A percentile compares a stretch with the other conserved stretches of the same genome.
phyloP scores from a whole-genome alignment of 2,888 invertebrate species.

The Phortica okadai region DNA sequence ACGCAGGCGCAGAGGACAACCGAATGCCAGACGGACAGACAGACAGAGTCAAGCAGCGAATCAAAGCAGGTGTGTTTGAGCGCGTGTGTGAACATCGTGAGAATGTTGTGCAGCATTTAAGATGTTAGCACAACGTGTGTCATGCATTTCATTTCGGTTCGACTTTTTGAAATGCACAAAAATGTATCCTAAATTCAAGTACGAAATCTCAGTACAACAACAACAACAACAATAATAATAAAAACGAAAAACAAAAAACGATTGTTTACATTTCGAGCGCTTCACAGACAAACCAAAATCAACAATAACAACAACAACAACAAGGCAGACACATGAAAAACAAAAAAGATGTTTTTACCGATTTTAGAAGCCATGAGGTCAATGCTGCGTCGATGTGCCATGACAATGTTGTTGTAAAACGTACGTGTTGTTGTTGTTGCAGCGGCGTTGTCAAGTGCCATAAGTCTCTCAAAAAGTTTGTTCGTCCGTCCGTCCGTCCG shows the following conservation, averaged over 20 bases:
- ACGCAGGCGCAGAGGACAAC: neutral
- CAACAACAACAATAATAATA: slow-evolving; percentile 29
- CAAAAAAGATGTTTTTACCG: slow-evolving; percentile 72
- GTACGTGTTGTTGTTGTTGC: slow-evolving; percentile 42
- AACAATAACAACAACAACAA: slow-evolving; percentile 38
- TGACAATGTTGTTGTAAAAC: slow-evolving; percentile 42
- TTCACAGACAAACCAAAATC: slow-evolving; percentile 51
- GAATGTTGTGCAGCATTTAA: too few species aligned
- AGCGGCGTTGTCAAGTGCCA: slow-evolving; percentile 48
- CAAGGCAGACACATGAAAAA: slow-evolving; percentile 51
- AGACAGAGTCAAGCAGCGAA: too few species aligned
- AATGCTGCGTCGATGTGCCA: slow-evolving; percentile 62
- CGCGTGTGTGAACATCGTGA: too few species aligned
- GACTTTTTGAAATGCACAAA: neutral
- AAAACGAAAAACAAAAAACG: slow-evolving; percentile 28
- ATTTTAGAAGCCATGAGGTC: slow-evolving; percentile 73
- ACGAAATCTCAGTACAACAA: slow-evolving; percentile 41
- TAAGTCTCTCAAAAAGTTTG: slow-evolving; percentile 53
- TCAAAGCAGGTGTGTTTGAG: too few species aligned
- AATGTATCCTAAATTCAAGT: slow-evolving; percentile 64
- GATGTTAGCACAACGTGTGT: neutral
- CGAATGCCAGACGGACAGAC: too few species aligned
- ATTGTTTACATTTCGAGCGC: slow-evolving; percentile 59
- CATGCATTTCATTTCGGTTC: neutral
- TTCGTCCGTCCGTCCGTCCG: slow-evolving; percentile 36